Percentiles rank a stretch among this genome's conserved stretches.
These are phyloP conservation scores for Meleagris gallopavo DNA, from an alignment of 2,113 vertebrate genomes.

Conservation along the genomic window DNA sequence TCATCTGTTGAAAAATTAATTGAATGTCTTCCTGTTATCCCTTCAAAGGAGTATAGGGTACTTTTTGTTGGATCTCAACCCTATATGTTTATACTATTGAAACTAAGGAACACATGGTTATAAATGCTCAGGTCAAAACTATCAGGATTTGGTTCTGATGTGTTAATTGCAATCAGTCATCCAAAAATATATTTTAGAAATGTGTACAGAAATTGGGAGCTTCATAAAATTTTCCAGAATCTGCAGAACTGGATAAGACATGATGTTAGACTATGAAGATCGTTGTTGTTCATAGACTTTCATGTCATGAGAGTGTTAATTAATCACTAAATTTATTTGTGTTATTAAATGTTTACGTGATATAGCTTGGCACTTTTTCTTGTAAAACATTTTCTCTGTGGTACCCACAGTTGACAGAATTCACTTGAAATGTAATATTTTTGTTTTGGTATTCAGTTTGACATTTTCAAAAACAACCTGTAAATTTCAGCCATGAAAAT, in stretches of 20 bases:
- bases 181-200: neutral
- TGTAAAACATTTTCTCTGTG: neutral
- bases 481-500: neutral
- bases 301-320: neutral
- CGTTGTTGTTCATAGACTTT: neutral
- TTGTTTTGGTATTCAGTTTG: neutral
- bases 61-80: neutral
- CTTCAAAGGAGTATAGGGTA: neutral
- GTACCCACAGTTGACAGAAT: neutral
- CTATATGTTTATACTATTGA: neutral
- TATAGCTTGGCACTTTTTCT: neutral
- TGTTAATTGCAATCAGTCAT: neutral
- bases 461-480: neutral
- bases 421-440: neutral
- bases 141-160: neutral
- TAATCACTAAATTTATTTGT: neutral
- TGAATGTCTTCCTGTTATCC: neutral
- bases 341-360: neutral
- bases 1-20: neutral
- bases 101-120: neutral
- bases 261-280: neutral
- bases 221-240: neutral
- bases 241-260: neutral
- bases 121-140: neutral
- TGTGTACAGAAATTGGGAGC: neutral